Evolutionary conservation across 2,113 vertebrate genomes (phyloP), one percentile per base, ranked within the genome.

Genomic region (Vulpes lagopus): DNA sequence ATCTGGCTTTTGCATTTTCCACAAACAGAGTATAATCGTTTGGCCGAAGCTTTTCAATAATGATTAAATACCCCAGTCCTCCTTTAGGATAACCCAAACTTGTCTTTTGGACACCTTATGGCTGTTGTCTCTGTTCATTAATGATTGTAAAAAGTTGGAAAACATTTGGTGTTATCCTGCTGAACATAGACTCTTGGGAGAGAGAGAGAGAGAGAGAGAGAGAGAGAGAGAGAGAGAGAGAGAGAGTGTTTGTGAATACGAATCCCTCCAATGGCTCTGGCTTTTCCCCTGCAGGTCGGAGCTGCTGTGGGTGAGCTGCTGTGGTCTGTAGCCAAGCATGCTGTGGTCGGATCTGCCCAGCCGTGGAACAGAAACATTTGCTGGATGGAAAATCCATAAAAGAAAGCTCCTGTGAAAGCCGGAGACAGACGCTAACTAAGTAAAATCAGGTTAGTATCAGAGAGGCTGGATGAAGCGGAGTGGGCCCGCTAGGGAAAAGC

Each of bases 381-480:
- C 96, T 93, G 57, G 51, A 97, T 97, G 97, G 97, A 71, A 98
- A 98, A 97, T 51, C 73, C 96, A 97, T 59, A 92, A 95, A 97
- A 96, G 92, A 98, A 98, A 96, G 96, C 80, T 88, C 5, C 91
- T 98, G 86, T 92, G 87, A 98, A 95, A 0, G 0, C 67, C 84
- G 25, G 89, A 97, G 88, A 84, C 71, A 1, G 60, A 94, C 87
- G 2, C 8, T 1, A 78, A 95, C 96, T 60, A 67, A 96, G 79
- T 51, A 80, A 30, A 11, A 93, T 84, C 78, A 76, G 96, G 76
- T 85, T 95, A 89, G 97, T 96, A 59, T 81, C 17, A 57, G 91
- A 89, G 43, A 32, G 23, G 23, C 67, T 73, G 60, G 55, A 49
- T 32, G 30, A 49, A 51, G 43, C 6, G 23, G 19, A 69, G 22